Base-by-base conservation (phyloP, 2,888 invertebrate genomes). In the Drosophila kambysellisi region DNA sequence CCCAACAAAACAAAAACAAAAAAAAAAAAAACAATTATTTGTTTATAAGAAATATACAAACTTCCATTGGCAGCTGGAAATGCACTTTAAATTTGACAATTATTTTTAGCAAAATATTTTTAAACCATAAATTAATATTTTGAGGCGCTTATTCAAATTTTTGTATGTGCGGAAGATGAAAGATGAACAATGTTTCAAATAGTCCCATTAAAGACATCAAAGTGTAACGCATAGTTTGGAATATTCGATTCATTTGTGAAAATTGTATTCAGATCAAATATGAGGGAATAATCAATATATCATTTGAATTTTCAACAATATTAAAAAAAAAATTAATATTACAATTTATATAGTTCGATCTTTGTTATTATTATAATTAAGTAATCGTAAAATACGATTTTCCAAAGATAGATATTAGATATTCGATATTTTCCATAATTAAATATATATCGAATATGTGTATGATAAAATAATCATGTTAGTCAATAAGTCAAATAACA, bases 11-110 rank as follows among this genome's bases (percentile, higher is more conserved):
- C 25, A 43, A 58, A 48, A 17, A 54, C 39, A 33, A 43, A 58
- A 48, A 17, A 25, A 25, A 25, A 25, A 25, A 2, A 25, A 61
- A 50, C 56, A 69, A 56, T 35, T 53, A 33, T 52, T 43, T n/a
- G 15, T 53, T 25, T 29, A 8, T 4, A 46, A 1, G 43, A 66
- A 37, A 37, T 11, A 33, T n/a, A 29, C 5, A 29, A 37, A 37
- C 3, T 46, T 12, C 12, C 4, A 8, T 4, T 8, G 39, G 4
- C 25, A 46, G 20, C 46, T 11, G 29, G 11, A n/a, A 58, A 58
- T 25, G 8, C 9, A 1, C 35, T 3, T 25, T n/a, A 62, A 66
- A 52, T 15, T 35, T 57, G 41, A 20, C 33, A 54, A 35, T 29
- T 33, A 33, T 25, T 25, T 39, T 29, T 6, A 1, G 11, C 12